Conservation (phyloP, 2,888 invertebrate species). For the Malachius bipustulatus region DNA sequence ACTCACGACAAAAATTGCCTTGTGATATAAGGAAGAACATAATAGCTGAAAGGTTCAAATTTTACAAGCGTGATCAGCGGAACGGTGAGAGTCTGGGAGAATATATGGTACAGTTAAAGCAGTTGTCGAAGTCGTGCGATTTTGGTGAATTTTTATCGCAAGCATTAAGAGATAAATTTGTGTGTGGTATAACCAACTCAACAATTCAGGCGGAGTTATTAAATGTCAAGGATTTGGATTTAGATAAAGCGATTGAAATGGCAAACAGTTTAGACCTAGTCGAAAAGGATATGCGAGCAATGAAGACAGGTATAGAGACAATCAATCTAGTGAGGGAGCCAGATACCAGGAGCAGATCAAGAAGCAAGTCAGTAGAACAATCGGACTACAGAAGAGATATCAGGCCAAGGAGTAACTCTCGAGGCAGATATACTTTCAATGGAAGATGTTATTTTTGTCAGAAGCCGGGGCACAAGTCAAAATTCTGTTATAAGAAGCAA, state of each 20-base stretch:
- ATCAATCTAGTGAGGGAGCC: neutral
- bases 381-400: too few relatives aligned
- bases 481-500: too few relatives aligned
- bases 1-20: too few relatives aligned
- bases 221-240: neutral
- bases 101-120: slow-evolving; percentile 1
- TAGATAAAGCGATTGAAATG: slow-evolving; percentile 3
- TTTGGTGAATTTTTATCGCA: neutral
- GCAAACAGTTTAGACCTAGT: neutral
- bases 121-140: slow-evolving; percentile 1
- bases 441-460: neutral
- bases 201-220: neutral
- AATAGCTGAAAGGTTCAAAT: too few relatives aligned
- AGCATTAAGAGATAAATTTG: slow-evolving; percentile 5
- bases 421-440: neutral
- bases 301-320: neutral
- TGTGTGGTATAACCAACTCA: neutral
- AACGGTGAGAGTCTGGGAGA: neutral
- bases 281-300: neutral
- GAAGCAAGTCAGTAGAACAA: too few relatives aligned
- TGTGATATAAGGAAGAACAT: too few relatives aligned
- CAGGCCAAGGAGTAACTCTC: too few relatives aligned
- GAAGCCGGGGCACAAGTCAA: neutral
- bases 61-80: too few relatives aligned
- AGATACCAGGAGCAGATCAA: too few relatives aligned